A percentile compares a stretch with the other conserved stretches of the same genome.
Evolutionary conservation across 2,113 vertebrate species (phyloP).

Genomic region (Pipra filicauda): DNA sequence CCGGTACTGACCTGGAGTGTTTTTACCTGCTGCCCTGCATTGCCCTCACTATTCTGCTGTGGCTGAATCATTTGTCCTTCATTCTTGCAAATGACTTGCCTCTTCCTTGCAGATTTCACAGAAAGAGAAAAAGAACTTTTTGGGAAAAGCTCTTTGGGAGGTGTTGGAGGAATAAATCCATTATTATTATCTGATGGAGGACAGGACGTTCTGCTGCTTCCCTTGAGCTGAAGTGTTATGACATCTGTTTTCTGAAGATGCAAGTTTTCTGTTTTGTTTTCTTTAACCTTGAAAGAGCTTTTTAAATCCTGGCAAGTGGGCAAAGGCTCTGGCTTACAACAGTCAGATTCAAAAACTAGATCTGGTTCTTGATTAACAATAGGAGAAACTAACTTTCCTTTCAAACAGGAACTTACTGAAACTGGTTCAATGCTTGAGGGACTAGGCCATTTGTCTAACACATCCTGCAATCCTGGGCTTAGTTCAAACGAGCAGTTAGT

Average conservation of each 20-base stretch:
- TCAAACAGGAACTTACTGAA: not conserved
- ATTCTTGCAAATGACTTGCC: not conserved
- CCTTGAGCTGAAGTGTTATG: not conserved
- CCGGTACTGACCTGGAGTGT: not conserved
- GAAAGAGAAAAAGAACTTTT: constrained; percentile 68
- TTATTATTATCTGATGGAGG: constrained; percentile 52
- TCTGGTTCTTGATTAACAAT: constrained; percentile 5
- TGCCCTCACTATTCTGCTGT: not conserved
- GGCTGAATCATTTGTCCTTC: not conserved
- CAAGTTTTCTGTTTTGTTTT: not conserved
- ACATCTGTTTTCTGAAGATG: not conserved
- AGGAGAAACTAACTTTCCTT: constrained; percentile 8
- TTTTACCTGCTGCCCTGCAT: not conserved
- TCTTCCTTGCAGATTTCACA: constrained; percentile 46
- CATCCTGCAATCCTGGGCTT: constrained; percentile 86
- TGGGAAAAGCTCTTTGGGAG: constrained; percentile 66
- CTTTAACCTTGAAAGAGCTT: not conserved
- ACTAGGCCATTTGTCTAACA: constrained; percentile 86
- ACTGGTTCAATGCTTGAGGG: constrained; percentile 67
- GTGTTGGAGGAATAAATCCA: constrained; percentile 81
- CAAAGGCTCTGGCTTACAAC: constrained; percentile 4
- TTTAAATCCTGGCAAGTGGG: constrained; percentile 6
- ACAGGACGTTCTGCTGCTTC: not conserved
- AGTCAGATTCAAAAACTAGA: constrained; percentile 1
- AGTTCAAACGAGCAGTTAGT: constrained; percentile 69